Conservation (phyloP, 2,797 vertebrate species). For the Pristis pectinata region DNA sequence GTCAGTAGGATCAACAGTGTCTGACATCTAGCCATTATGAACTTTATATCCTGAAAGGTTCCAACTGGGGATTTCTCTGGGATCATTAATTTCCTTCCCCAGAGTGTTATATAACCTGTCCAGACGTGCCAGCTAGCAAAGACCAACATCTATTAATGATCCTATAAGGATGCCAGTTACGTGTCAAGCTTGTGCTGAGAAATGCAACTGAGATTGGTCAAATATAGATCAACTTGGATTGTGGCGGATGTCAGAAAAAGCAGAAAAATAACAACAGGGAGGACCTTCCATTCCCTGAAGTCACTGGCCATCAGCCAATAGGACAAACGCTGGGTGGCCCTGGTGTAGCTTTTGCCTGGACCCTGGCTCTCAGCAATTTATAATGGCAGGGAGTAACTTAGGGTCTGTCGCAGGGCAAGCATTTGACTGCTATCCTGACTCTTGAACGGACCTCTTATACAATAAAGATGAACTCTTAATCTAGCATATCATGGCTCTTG, state of each 20-base stretch:
- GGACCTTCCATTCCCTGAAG: too few relatives aligned
- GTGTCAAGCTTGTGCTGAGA: not conserved
- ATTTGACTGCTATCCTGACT: too few relatives aligned
- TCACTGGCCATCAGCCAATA: too few relatives aligned
- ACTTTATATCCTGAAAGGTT: not conserved
- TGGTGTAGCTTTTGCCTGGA: too few relatives aligned
- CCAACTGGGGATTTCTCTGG: not conserved
- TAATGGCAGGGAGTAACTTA: too few relatives aligned
- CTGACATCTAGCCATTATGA: not conserved
- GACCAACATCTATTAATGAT: not conserved
- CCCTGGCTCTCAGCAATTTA: too few relatives aligned
- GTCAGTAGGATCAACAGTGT: conserved; percentile 2
- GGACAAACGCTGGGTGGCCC: too few relatives aligned
- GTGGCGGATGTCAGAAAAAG: not conserved
- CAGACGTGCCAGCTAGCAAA: not conserved
- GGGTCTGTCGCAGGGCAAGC: too few relatives aligned
- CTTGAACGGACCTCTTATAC: too few relatives aligned
- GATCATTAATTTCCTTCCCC: conserved; percentile 3
- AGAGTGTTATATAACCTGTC: not conserved
- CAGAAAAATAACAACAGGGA: not conserved
- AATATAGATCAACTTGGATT: not conserved
- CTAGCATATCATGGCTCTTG: too few relatives aligned
- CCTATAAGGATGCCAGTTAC: not conserved
- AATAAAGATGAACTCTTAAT: too few relatives aligned
- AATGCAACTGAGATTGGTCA: not conserved